Conservation (phyloP, 2,113 vertebrate species). For the Thunnus maccoyii region DNA sequence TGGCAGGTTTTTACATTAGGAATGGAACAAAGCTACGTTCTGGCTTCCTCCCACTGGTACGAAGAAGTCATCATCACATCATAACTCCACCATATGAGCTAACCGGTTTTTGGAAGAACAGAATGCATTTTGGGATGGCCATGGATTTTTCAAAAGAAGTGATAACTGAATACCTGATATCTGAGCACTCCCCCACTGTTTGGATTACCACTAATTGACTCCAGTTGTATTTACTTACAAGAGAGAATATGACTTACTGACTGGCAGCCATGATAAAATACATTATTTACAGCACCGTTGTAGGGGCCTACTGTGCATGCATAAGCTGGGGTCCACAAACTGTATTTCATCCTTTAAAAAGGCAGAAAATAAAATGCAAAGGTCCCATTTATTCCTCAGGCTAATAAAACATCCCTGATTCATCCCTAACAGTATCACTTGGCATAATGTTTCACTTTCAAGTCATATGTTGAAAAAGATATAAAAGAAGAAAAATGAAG, state of each 20-base stretch:
- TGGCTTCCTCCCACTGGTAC: not conserved
- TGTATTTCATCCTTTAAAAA: conserved; percentile 24
- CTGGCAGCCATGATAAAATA: conserved; percentile 32
- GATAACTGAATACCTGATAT: conserved; percentile 56
- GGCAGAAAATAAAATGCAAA: conserved; percentile 6
- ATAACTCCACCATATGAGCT: conserved; percentile 34
- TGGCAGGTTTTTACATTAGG: conserved; percentile 44
- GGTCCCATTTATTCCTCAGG: not conserved
- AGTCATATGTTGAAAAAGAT: not conserved
- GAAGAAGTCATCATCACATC: conserved; percentile 53
- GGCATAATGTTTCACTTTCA: conserved; percentile 17
- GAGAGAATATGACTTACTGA: conserved; percentile 30
- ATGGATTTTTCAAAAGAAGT: conserved; percentile 19
- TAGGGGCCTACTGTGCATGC: conserved; percentile 6
- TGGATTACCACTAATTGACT: conserved; percentile 60
- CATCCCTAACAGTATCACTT: not conserved
- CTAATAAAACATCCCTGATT: conserved; percentile 36
- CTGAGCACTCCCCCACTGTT: conserved; percentile 7
- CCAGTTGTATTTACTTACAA: conserved; percentile 54
- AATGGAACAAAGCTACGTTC: conserved; percentile 30
- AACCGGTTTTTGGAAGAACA: conserved; percentile 17
- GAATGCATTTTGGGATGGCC: not conserved
- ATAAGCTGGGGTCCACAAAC: not conserved
- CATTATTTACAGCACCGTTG: conserved; percentile 27
- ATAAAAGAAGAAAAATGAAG: conserved; percentile 2